Base-by-base conservation (phyloP, 2,888 invertebrate species). In the Myopa testacea region DNA sequence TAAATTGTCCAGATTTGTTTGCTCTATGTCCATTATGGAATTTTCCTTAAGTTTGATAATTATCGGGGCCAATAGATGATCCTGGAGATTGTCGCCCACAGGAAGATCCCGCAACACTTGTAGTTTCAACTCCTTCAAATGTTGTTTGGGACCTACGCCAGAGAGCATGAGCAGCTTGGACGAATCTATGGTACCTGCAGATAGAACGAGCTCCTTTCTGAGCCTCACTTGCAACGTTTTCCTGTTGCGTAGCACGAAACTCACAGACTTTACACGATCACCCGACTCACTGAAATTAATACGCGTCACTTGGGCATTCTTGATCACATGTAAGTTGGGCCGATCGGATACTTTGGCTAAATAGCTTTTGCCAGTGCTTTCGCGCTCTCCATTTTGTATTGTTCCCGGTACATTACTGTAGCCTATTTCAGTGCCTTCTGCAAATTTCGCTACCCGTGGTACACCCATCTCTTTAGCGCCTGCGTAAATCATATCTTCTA, bases 1-100 rank as follows among this genome's bases (percentile, higher is more conserved):
- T 0, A 83, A 75, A 3, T 34, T 55, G 68, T 84, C 82, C 0
- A 84, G 45, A 3, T 26, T 26, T 26, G 26, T 26, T 26, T 26
- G 26, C 26, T 26, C 26, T 26, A 78, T 6, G 2, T 81, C 77
- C 14, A 75, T 78, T 12, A 26, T 8, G 12, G 80, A 72, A 3
- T 79, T 76, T 1, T 77, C 79, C 3, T 91, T 90, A 82, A 91
- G 88, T 68, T 81, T 81, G 14, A 83, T 78, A 14, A 82, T 74
- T 4, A 85, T 0, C 6, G 81, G 81, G 5, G 93, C 90, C 0
- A 92, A 93, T 60, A 93, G 92, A 86, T 95, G 95, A 84, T 95
- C 95, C 87, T 95, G 95, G 0, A 95, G 90, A 84, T 95, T 94
- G 81, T 93, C 91, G 1, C 94, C 94, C 0, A 95, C 94, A 77